These are phyloP conservation scores for Zaprionus davidi DNA, from an alignment of 1,140 invertebrate species.

Conservation along the genomic window DNA sequence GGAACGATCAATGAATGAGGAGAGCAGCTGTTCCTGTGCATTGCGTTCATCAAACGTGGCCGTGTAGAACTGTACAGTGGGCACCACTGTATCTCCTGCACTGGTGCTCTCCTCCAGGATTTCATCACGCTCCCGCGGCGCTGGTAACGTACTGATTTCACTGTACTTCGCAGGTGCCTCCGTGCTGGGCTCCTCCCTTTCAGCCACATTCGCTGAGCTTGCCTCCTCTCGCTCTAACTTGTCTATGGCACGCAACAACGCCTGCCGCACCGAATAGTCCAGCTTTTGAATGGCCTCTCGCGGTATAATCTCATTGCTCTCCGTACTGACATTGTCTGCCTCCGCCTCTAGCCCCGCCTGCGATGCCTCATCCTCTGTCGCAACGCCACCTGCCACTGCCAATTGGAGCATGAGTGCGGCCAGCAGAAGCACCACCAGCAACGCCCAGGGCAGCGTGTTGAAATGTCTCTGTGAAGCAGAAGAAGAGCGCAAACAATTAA, in stretches of 20 bases:
- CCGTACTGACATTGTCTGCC: constrained; percentile 83
- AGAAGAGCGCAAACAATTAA: constrained; percentile 12
- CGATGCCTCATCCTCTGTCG: constrained; percentile 20
- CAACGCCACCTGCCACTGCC: constrained; percentile 48
- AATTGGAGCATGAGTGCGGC: constrained; percentile 62
- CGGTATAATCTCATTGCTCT: constrained; percentile 84
- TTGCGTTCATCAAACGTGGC: constrained; percentile 79
- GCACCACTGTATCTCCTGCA: constrained; percentile 61
- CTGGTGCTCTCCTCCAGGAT: constrained; percentile 80
- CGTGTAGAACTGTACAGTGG: constrained; percentile 81
- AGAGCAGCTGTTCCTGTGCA: constrained; percentile 74
- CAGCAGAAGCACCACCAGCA: constrained; percentile 59
- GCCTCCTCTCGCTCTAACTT: constrained; percentile 87
- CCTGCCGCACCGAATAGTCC: constrained; percentile 89
- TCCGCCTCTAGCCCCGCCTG: constrained; percentile 81
- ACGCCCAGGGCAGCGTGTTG: constrained; percentile 64
- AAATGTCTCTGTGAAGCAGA: constrained; percentile 52
- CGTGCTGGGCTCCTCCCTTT: constrained; percentile 40
- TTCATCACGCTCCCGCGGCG: constrained; percentile 73
- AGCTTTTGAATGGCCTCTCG: constrained; percentile 86
- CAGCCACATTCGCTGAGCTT: constrained; percentile 64
- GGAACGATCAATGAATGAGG: constrained; percentile 76
- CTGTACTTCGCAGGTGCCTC: constrained; percentile 17
- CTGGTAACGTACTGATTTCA: constrained; percentile 43
- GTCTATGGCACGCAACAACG: constrained; percentile 88